Percentiles rank a stretch among this genome's conserved stretches.
Conservation (phyloP, 2,113 vertebrate species). For the Columba livia region DNA sequence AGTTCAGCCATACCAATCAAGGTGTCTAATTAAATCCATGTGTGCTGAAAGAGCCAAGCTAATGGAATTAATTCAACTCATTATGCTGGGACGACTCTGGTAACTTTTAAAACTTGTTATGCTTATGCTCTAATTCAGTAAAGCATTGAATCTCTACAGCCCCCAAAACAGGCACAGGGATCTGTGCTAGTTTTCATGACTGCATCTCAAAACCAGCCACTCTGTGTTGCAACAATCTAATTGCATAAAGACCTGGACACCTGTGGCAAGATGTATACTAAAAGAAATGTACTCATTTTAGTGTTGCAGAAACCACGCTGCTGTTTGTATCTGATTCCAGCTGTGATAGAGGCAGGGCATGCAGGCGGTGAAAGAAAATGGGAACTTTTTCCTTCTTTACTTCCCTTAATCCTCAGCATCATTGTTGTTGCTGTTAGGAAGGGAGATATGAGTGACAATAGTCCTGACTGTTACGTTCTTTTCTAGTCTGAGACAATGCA, state of each 20-base stretch:
- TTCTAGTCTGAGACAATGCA: not conserved
- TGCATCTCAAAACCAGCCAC: not conserved
- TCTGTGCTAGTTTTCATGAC: not conserved
- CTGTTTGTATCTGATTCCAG: accelerated
- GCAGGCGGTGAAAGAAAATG: not conserved
- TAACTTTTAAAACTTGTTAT: not conserved
- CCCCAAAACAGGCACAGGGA: not conserved
- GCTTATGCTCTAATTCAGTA: not conserved
- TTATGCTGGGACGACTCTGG: not conserved
- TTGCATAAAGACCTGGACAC: not conserved
- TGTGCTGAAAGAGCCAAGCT: not conserved
- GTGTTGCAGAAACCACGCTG: not conserved
- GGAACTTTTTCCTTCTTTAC: not conserved
- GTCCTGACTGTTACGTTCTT: accelerated
- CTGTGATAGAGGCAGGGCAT: not conserved
- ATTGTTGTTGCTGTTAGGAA: not conserved
- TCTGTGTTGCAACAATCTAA: not conserved
- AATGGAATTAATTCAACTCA: not conserved
- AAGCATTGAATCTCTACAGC: not conserved
- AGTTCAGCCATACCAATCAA: not conserved
- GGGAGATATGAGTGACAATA: not conserved
- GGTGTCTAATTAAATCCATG: not conserved
- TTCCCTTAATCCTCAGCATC: not conserved
- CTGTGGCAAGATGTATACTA: not conserved
- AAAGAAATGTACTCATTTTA: not conserved